phyloP scores from a whole-genome alignment of 2,888 invertebrate genomes.

The Caenorhabditis macrosperma region DNA sequence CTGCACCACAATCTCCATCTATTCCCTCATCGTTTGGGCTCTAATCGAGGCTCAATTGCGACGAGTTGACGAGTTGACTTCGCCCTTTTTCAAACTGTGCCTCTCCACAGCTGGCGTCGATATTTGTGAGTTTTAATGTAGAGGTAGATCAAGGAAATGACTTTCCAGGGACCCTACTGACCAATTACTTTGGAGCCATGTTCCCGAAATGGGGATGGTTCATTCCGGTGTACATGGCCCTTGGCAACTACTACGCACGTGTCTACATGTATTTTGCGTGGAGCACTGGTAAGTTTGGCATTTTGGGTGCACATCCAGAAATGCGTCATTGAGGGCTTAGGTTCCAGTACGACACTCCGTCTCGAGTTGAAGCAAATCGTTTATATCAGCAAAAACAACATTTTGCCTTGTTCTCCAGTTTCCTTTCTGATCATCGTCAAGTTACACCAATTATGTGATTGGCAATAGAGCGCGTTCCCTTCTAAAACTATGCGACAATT shows the following conservation, averaged over 20 bases:
- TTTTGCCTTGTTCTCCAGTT: no score
- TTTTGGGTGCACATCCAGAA: neutral
- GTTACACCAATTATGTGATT: no score
- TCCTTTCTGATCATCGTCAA: no score
- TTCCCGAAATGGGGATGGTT: conserved; percentile 51
- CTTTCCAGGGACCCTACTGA: conserved; percentile 45
- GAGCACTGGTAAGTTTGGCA: conserved; percentile 30
- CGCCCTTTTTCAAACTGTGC: conserved; percentile 56
- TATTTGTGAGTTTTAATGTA: conserved; percentile 39
- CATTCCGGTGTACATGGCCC: conserved; percentile 19
- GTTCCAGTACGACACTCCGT: neutral
- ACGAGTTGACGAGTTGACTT: conserved; percentile 35
- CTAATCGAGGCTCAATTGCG: conserved; percentile 32
- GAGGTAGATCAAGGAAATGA: neutral
- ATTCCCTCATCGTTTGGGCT: conserved; percentile 27
- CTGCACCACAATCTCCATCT: conserved; percentile 46
- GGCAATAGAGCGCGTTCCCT: no score
- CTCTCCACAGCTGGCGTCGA: conserved; percentile 39
- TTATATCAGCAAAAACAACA: no score
- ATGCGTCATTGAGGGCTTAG: no score
- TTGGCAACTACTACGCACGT: conserved; percentile 21
- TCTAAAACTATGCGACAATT: no score
- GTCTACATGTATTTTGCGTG: conserved; percentile 53
- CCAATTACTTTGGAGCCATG: conserved; percentile 53
- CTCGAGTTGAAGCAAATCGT: no score